These are phyloP conservation scores for Clarias batrachus DNA, from an alignment of 2,113 vertebrate genomes.

Conservation along the genomic window DNA sequence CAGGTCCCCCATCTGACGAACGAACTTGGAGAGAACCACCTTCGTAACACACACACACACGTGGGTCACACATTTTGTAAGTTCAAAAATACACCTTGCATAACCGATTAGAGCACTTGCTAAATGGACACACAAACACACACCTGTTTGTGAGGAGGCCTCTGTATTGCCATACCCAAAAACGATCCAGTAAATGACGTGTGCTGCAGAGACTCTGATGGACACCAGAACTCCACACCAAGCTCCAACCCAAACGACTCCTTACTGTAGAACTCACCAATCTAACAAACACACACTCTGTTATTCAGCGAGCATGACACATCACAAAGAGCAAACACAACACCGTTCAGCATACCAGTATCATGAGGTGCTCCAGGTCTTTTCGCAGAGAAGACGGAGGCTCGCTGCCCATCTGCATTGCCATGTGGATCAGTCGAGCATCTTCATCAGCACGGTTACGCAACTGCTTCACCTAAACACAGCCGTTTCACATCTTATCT, in stretches of 20 bases:
- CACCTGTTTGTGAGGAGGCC: conserved; percentile 94
- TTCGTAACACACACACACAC: conserved; percentile 59
- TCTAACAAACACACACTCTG: conserved; percentile 66
- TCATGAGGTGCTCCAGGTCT: conserved; percentile 94
- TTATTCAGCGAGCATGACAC: neutral
- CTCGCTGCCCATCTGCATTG: conserved; percentile 91
- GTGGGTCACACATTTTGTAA: neutral
- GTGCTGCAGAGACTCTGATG: conserved; percentile 90
- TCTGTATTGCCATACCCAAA: conserved; percentile 87
- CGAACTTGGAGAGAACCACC: conserved; percentile 98
- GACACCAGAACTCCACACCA: conserved; percentile 93
- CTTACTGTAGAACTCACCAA: conserved; percentile 88
- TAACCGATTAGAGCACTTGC: neutral
- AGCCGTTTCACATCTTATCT: neutral
- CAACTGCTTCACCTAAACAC: conserved; percentile 89
- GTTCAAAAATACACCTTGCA: neutral
- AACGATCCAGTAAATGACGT: conserved; percentile 89
- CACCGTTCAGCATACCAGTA: conserved; percentile 75
- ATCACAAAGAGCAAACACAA: neutral
- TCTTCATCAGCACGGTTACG: conserved; percentile 96
- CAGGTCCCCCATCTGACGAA: conserved; percentile 97
- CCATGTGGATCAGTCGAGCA: conserved; percentile 94
- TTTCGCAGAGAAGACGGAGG: conserved; percentile 84
- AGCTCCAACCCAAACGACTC: conserved; percentile 89
- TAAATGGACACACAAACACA: conserved; percentile 49